These are phyloP conservation scores for Apodemia zela DNA, from an alignment of 2,888 invertebrate genomes.

Conservation along the genomic window DNA sequence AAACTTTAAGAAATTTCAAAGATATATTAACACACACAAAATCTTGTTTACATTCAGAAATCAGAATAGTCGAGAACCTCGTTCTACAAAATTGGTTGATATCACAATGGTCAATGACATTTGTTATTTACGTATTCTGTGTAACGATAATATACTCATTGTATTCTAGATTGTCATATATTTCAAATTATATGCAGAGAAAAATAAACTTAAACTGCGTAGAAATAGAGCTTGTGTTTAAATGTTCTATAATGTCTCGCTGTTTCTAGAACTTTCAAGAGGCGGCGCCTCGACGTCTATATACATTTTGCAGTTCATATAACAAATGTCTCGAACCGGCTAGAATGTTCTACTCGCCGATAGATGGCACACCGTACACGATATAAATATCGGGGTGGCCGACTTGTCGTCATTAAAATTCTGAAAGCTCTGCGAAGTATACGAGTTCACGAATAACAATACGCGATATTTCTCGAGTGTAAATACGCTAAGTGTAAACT, in stretches of 20 bases:
- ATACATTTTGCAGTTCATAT: neutral
- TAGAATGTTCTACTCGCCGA: constrained; percentile 37
- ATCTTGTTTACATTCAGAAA: too few relatives aligned
- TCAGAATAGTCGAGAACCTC: neutral
- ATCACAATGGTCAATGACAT: constrained; percentile 3
- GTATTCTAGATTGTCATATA: neutral
- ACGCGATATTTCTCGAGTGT: constrained; percentile 24
- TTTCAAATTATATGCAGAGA: neutral
- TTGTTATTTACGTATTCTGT: neutral
- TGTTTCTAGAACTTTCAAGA: constrained; percentile 17
- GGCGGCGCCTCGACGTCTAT: constrained; percentile 8
- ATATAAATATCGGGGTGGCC: constrained; percentile 46
- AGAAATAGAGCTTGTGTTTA: neutral
- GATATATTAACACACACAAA: too few relatives aligned
- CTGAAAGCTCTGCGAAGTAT: constrained; percentile 30
- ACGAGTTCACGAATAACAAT: neutral
- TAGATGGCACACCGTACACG: constrained; percentile 41
- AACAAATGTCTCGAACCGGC: constrained; percentile 1
- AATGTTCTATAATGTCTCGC: neutral
- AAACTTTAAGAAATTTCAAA: too few relatives aligned
- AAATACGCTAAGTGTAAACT: constrained; percentile 20
- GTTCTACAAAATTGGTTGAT: neutral
- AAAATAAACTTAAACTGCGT: neutral
- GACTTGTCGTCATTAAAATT: constrained; percentile 34
- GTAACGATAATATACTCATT: neutral